Base-by-base conservation (phyloP, 53 echinoderm and acorn worm species). In the Stichopus horrens region DNA sequence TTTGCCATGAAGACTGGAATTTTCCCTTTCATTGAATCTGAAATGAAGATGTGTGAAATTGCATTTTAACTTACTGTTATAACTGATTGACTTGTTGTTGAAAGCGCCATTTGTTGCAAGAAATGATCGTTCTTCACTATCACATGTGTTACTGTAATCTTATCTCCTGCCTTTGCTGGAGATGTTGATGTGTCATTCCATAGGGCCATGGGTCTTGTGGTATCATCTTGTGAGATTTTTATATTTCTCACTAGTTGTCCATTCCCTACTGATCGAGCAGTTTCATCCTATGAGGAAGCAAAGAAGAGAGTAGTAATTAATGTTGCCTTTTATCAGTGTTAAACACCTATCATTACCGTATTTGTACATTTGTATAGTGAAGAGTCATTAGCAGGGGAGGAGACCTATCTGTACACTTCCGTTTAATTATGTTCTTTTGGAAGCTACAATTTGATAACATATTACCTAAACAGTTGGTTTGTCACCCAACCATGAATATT, bases 31-130 rank as follows among this genome's bases (percentile, higher is more conserved):
- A n/a, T n/a, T n/a, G n/a, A n/a, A n/a, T n/a, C n/a, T n/a, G n/a
- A n/a, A n/a, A n/a, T n/a, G n/a, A n/a, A n/a, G 77, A 77, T 53
- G 11, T 77, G 77, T 52, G 54, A 2, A 77, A 54, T 77, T 77
- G 77, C 52, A 7, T 22, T 76, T 76, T 9, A 77, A 77, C 77
- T 77, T 53, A 77, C 77, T 77, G 77, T 77, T 77, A 77, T 77
- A 16, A 8, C 52, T 37, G 77, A 14, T 13, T 77, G 77, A 53
- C 54, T 77, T 37, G 77, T 77, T 16, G 77, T 77, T 77, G 77
- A 77, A 7, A 77, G 5, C 7, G 77, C 55, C 37, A 77, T 37
- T 54, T 77, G 77, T 77, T 77, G 23, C 9, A 77, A 53, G 53
- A 51, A 77, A 6, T 54, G 23, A 13, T 77, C 77, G 52, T 77